Percentiles rank a stretch among this genome's conserved stretches.
Conservation (phyloP, 2,888 invertebrate species). For the Xestia rhomboidea region DNA sequence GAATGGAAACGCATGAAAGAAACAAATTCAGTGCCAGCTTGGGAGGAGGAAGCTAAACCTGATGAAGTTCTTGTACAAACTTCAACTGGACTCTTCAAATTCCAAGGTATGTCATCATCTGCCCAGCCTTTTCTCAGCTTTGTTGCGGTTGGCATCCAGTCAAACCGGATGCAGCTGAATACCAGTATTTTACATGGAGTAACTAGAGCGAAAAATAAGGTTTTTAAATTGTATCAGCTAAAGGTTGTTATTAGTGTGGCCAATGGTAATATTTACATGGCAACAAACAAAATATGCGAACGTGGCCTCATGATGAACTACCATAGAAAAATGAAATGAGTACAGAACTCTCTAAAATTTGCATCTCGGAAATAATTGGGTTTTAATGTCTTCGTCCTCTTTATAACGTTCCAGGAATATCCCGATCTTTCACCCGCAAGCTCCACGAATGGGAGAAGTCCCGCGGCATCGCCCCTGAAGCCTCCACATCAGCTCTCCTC, state of each 20-base stretch:
- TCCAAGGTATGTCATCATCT: conserved; percentile 90
- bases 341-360: background rate
- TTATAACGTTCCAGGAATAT: conserved; percentile 90
- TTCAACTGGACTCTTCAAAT: conserved; percentile 95
- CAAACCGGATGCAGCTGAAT: background rate
- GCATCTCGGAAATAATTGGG: background rate
- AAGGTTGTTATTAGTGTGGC: background rate
- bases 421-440: conserved; percentile 96
- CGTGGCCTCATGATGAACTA: background rate
- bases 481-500: conserved; percentile 95
- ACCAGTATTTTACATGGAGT: background rate
- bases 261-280: background rate
- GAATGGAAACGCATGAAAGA: conserved; percentile 96
- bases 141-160: background rate
- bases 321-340: background rate
- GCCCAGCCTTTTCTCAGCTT: background rate
- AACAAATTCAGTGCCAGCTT: conserved; percentile 90
- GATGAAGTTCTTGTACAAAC: conserved; percentile 95
- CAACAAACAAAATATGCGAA: background rate
- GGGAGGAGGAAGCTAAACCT: conserved; percentile 85
- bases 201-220: background rate
- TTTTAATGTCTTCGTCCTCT: background rate
- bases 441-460: conserved; percentile 98
- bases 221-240: background rate
- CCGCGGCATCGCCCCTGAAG: conserved; percentile 96